Conservation (phyloP, 2,888 invertebrate species). For the Zygogramma bicolorata region DNA sequence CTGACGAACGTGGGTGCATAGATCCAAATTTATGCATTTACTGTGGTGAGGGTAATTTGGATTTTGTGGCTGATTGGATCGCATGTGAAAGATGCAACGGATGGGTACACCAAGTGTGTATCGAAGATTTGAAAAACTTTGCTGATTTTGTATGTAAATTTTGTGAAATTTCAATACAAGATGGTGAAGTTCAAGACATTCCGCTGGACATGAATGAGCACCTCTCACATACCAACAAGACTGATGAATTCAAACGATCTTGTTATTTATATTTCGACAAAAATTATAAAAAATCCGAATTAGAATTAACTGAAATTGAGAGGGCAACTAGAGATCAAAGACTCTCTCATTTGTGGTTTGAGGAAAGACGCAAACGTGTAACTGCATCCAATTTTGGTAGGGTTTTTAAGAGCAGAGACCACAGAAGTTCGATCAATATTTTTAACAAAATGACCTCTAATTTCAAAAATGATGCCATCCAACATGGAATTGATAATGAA, state of each 20-base stretch:
- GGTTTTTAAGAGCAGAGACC: not conserved
- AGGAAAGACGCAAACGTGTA: constrained; percentile 10
- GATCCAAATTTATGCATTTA: constrained; percentile 20
- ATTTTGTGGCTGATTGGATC: constrained; percentile 22
- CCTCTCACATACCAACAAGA: not conserved
- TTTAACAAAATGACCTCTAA: not conserved
- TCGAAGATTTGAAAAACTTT: not conserved
- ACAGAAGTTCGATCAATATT: not conserved
- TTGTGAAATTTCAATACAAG: not conserved
- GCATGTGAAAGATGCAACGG: constrained; percentile 26
- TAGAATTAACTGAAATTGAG: not conserved
- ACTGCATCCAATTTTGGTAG: constrained; percentile 14
- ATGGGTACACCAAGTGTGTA: constrained; percentile 29
- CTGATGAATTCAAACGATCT: not conserved
- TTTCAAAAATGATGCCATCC: not conserved
- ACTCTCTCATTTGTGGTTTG: not conserved
- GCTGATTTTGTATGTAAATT: constrained; percentile 16
- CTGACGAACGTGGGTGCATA: too few species aligned
- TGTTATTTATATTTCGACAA: not conserved
- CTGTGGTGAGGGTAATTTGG: constrained; percentile 17
- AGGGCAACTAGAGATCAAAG: not conserved
- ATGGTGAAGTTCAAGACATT: not conserved
- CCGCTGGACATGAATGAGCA: not conserved
- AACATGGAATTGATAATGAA: not conserved
- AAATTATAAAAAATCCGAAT: not conserved